These are phyloP conservation scores for Nephotettix cincticeps DNA, from an alignment of 1,140 invertebrate genomes.

Conservation along the genomic window DNA sequence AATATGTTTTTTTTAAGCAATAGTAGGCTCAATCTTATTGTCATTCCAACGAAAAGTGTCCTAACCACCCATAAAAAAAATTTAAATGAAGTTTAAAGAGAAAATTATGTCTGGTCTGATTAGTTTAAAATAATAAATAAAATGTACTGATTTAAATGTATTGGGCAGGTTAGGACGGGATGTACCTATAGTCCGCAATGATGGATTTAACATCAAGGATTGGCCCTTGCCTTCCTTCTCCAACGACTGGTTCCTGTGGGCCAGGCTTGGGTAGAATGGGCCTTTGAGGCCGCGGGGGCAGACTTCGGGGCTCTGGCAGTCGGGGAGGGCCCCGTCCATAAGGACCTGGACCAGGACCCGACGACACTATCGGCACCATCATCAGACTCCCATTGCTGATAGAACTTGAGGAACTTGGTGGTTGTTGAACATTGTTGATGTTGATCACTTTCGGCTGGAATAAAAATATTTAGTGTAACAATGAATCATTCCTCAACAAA, in stretches of 20 bases:
- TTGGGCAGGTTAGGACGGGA: not conserved
- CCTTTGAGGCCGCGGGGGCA: constrained; percentile 31
- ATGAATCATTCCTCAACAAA: too few species aligned
- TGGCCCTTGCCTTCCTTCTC: constrained; percentile 68
- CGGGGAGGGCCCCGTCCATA: not conserved
- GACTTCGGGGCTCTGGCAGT: constrained; percentile 32
- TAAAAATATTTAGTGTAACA: too few species aligned
- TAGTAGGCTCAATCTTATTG: too few species aligned
- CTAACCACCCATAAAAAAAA: too few species aligned
- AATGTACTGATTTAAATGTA: too few species aligned
- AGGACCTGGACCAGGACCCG: constrained; percentile 30
- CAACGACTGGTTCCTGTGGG: constrained; percentile 46
- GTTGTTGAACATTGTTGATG: not conserved
- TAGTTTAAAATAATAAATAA: too few species aligned
- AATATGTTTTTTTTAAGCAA: too few species aligned
- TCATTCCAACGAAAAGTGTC: too few species aligned
- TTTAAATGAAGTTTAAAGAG: too few species aligned
- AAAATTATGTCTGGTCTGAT: too few species aligned
- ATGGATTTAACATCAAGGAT: constrained; percentile 78
- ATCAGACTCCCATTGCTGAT: constrained; percentile 26
- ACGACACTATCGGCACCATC: constrained; percentile 41
- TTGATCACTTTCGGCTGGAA: not conserved
- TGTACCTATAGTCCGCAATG: constrained; percentile 68
- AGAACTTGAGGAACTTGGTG: not conserved
- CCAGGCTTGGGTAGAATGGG: constrained; percentile 46